Conservation (phyloP, 2,888 invertebrate species). For the Brachylomia viminalis region DNA sequence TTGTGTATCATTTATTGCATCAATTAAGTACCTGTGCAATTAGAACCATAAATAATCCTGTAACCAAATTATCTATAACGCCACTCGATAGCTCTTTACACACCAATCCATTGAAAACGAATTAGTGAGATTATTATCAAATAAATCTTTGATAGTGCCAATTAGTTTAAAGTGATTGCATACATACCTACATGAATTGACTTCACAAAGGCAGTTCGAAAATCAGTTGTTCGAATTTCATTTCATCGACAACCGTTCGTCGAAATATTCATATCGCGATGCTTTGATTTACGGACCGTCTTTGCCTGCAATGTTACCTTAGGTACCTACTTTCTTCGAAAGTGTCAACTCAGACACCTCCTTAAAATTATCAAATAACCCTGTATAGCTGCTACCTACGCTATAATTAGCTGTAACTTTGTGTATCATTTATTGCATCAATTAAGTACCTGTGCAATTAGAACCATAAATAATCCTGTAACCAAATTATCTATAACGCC, state of each 20-base stretch:
- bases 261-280: neutral
- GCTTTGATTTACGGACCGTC: neutral
- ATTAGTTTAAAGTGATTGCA: slow-evolving; percentile 25
- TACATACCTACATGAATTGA: slow-evolving; percentile 1
- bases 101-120: slow-evolving; percentile 33
- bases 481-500: slow-evolving; percentile 2
- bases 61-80: slow-evolving; percentile 1
- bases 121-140: slow-evolving; percentile 46
- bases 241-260: neutral
- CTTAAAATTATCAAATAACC: no score
- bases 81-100: neutral
- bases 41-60: neutral
- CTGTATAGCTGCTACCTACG: neutral
- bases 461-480: neutral
- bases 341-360: neutral
- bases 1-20: neutral
- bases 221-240: slow-evolving; percentile 10
- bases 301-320: neutral
- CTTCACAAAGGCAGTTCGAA: slow-evolving; percentile 4
- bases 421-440: neutral
- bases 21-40: neutral
- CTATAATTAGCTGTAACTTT: neutral
- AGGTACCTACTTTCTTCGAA: neutral
- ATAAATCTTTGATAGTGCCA: slow-evolving; percentile 45
- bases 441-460: neutral